A percentile compares a stretch with the other conserved stretches of the same genome.
phyloP scores from a whole-genome alignment of 2,888 invertebrate genomes.

The Luperina testacea region DNA sequence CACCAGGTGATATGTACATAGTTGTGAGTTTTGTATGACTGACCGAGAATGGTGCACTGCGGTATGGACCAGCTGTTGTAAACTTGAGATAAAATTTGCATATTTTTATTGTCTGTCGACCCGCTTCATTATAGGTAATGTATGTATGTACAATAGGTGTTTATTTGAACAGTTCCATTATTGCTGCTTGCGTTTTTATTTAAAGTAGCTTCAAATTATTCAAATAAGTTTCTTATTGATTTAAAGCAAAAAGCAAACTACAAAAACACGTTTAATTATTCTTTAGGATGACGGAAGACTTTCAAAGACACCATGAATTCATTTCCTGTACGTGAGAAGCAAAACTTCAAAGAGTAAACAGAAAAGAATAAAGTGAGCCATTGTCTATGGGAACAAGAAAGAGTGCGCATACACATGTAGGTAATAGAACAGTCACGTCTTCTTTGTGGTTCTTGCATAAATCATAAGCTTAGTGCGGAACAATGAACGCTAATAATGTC shows the following conservation, averaged over 20 bases:
- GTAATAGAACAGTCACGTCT: conserved; percentile 64
- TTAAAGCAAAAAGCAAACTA: conserved; percentile 24
- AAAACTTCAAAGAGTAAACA: conserved; percentile 38
- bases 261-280: conserved; percentile 30
- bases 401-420: conserved; percentile 48
- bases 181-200: neutral
- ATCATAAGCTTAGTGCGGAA: conserved; percentile 72
- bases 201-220: conserved; percentile 11
- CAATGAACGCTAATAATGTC: conserved; percentile 74
- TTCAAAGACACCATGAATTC: conserved; percentile 24
- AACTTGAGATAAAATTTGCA: conserved; percentile 64
- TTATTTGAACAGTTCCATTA: conserved; percentile 16
- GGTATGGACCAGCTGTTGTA: conserved; percentile 69
- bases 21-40: conserved; percentile 46
- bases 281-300: conserved; percentile 17
- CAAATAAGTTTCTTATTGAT: conserved; percentile 35
- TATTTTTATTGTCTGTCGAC: conserved; percentile 59
- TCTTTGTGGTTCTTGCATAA: conserved; percentile 71
- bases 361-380: conserved; percentile 39
- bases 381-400: conserved; percentile 57
- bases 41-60: conserved; percentile 69
- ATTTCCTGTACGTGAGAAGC: conserved; percentile 45
- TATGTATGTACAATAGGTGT: conserved; percentile 1
- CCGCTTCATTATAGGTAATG: conserved; percentile 13
- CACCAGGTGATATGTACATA: conserved; percentile 32